phyloP scores from a whole-genome alignment of 2,797 vertebrate species.

The Anguilla pacifica region DNA sequence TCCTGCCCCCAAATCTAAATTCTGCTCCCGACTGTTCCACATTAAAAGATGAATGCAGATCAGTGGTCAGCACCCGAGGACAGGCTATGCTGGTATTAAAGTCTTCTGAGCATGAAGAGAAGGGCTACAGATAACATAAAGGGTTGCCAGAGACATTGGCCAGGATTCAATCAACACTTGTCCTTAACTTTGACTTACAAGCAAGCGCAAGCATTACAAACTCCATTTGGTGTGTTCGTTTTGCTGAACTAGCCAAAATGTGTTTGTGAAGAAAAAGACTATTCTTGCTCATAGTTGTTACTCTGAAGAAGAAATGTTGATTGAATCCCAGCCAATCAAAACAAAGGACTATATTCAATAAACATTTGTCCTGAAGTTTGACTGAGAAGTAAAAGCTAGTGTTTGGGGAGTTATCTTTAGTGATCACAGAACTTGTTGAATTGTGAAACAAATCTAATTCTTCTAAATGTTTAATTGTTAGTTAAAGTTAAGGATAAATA shows the following conservation, averaged over 20 bases:
- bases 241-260: neutral
- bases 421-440: neutral
- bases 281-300: neutral
- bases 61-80: neutral
- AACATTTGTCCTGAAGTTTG: neutral
- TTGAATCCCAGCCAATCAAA: neutral
- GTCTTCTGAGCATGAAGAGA: neutral
- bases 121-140: neutral
- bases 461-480: neutral
- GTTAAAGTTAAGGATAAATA: neutral
- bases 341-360: neutral
- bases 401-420: neutral
- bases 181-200: neutral
- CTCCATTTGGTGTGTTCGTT: constrained; percentile 3
- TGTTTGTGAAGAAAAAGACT: neutral
- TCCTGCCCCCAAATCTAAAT: neutral
- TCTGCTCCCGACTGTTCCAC: neutral
- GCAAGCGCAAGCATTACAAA: neutral
- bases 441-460: neutral
- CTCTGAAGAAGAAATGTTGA: neutral
- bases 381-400: neutral
- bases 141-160: neutral
- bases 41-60: neutral
- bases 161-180: neutral
- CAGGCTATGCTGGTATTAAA: neutral